Conservation (phyloP, 2,113 vertebrate species). For the Gasterosteus aculeatus region DNA sequence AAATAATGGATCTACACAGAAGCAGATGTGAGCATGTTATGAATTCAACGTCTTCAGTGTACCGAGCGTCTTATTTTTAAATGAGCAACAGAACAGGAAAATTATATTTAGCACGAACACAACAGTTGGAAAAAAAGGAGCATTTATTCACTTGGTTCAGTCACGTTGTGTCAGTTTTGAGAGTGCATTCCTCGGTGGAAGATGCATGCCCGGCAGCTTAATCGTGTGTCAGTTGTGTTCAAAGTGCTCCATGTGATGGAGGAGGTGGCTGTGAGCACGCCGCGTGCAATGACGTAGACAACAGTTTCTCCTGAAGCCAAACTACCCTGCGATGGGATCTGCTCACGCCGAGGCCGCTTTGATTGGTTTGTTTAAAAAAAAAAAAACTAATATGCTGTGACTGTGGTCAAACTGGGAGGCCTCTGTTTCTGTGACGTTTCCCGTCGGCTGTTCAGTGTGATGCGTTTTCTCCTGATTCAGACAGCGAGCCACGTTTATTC, state of each 20-base stretch:
- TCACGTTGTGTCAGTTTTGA: constrained; percentile 55
- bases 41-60: background rate
- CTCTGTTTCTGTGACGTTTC: background rate
- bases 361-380: background rate
- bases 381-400: background rate
- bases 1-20: background rate
- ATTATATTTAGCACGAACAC: constrained; percentile 22
- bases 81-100: constrained; percentile 12
- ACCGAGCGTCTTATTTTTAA: constrained; percentile 8
- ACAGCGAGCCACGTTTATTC: background rate
- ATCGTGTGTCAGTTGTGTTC: constrained; percentile 62
- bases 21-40: background rate
- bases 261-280: constrained; percentile 59
- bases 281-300: constrained; percentile 43
- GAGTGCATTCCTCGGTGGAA: constrained; percentile 65
- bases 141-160: constrained; percentile 44
- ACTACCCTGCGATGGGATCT: constrained; percentile 39
- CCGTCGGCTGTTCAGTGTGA: background rate
- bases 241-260: constrained; percentile 66
- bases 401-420: background rate
- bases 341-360: background rate
- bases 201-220: constrained; percentile 62
- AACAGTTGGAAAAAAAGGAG: constrained; percentile 21
- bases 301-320: constrained; percentile 40
- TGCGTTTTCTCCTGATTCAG: background rate